phyloP scores from a whole-genome alignment of 2,113 vertebrate genomes.

The Piaya cayana region DNA sequence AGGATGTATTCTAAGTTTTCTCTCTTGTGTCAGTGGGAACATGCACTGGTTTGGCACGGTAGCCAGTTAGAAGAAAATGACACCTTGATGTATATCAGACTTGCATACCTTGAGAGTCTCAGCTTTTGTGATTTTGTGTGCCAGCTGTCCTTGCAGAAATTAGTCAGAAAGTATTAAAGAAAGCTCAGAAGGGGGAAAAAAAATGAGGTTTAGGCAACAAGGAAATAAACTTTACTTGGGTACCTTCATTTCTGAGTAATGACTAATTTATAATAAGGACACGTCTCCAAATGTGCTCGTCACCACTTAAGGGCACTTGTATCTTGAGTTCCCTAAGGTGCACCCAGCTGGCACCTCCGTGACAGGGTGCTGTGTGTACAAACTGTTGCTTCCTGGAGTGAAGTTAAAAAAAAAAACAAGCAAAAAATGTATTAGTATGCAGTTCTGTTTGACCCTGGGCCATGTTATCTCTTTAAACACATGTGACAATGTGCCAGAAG shows the following conservation, averaged over 20 bases:
- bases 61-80: background rate
- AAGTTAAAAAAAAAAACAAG: background rate
- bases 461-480: background rate
- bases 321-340: background rate
- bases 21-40: background rate
- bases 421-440: background rate
- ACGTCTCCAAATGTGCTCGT: background rate
- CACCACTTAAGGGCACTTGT: background rate
- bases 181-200: background rate
- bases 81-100: fast-evolving
- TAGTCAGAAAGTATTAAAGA: background rate
- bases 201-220: background rate
- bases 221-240: background rate
- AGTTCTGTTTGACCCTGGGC: background rate
- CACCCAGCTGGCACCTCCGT: background rate
- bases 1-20: background rate
- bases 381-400: background rate
- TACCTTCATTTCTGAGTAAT: background rate
- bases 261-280: background rate
- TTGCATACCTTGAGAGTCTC: background rate
- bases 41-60: background rate
- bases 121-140: background rate
- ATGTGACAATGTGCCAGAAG: background rate
- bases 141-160: background rate
- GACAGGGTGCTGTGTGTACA: background rate